These are phyloP conservation scores for Pardosa pseudoannulata DNA, from an alignment of 2,888 invertebrate species.

Conservation along the genomic window DNA sequence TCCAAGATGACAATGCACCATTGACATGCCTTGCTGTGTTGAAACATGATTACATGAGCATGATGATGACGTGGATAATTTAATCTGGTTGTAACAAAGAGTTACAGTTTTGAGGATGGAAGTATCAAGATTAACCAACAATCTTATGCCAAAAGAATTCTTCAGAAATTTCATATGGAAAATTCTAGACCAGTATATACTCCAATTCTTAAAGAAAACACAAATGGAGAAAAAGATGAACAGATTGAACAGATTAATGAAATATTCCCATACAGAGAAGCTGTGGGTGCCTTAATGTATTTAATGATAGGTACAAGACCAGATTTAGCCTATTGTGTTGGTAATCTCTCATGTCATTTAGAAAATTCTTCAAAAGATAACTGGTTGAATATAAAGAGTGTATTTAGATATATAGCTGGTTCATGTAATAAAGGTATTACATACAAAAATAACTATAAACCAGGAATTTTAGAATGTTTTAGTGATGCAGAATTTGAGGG, in stretches of 20 bases:
- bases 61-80: too few relatives aligned
- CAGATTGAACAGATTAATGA: not conserved
- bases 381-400: slow-evolving; percentile 3
- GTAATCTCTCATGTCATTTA: slow-evolving; percentile 4
- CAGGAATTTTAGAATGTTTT: not conserved
- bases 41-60: too few relatives aligned
- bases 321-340: slow-evolving; percentile 25
- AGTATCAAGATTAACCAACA: too few relatives aligned
- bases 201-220: not conserved
- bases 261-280: slow-evolving; percentile 23
- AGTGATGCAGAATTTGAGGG: not conserved
- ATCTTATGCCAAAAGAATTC: slow-evolving; percentile 32
- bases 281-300: slow-evolving; percentile 31
- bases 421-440: not conserved
- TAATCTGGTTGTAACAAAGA: too few relatives aligned
- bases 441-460: too few relatives aligned
- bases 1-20: too few relatives aligned
- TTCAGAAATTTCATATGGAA: slow-evolving; percentile 29
- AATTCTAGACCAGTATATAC: slow-evolving; percentile 3
- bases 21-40: too few relatives aligned
- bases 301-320: slow-evolving; percentile 24
- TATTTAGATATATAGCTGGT: slow-evolving; percentile 30
- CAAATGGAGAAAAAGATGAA: not conserved
- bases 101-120: too few relatives aligned
- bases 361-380: slow-evolving; percentile 19